Evolutionary conservation across 2,888 invertebrate genomes (phyloP).

Genomic region (Drosophila paramelanica): DNA sequence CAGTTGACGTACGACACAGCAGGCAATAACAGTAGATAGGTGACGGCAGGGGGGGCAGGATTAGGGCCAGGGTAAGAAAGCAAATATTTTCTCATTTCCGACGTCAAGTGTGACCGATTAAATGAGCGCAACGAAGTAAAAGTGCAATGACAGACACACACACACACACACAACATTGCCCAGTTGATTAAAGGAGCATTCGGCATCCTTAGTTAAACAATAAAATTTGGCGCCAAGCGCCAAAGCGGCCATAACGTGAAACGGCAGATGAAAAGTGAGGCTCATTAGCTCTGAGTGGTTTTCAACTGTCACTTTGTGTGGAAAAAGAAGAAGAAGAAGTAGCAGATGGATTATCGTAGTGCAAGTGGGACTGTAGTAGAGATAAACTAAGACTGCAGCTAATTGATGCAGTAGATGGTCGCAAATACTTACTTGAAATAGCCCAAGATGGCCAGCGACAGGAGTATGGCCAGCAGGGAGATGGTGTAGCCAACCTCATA

Average conservation of each 20-base stretch:
- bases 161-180: constrained; percentile 6
- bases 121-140: constrained; percentile 43
- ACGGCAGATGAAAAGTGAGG: constrained; percentile 24
- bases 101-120: constrained; percentile 52
- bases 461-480: constrained; percentile 92
- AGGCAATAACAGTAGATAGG: not conserved
- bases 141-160: constrained; percentile 44
- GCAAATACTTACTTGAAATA: constrained; percentile 92
- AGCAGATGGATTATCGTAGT: constrained; percentile 26
- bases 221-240: constrained; percentile 67
- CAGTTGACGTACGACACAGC: constrained; percentile 35
- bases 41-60: not conserved
- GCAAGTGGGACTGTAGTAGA: not conserved
- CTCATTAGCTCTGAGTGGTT: constrained; percentile 61
- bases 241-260: constrained; percentile 39
- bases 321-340: not conserved
- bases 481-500: constrained; percentile 94
- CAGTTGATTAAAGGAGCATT: constrained; percentile 53
- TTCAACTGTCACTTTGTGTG: constrained; percentile 33
- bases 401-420: constrained; percentile 3
- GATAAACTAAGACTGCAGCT: constrained; percentile 6
- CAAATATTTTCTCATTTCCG: constrained; percentile 74
- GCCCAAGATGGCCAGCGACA: constrained; percentile 92
- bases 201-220: constrained; percentile 60
- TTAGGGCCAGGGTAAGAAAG: constrained; percentile 22